Evolutionary conservation across 1,140 invertebrate genomes (phyloP).

Genomic region (Eupristina koningsbergeri): DNA sequence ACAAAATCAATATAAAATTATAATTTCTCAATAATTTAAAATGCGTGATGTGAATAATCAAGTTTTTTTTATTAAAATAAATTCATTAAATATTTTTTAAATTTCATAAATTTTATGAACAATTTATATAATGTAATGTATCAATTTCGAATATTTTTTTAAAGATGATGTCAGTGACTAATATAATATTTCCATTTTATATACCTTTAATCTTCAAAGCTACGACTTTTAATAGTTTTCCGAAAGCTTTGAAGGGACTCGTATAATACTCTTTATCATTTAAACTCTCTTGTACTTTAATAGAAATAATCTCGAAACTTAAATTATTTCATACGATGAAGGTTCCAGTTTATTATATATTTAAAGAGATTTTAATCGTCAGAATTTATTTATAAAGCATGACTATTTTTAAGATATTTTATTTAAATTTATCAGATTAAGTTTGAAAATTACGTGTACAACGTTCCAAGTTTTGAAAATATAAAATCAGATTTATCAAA

Average conservation of each 20-base stretch:
- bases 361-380: conserved; percentile 5
- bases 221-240: neutral
- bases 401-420: neutral
- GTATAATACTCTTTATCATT: conserved; percentile 8
- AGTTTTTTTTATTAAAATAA: neutral
- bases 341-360: neutral
- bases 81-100: neutral
- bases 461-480: neutral
- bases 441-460: neutral
- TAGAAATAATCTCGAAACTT: neutral
- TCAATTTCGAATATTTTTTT: neutral
- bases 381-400: conserved; percentile 10
- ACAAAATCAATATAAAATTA: neutral
- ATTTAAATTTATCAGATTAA: conserved; percentile 14
- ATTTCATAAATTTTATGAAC: neutral
- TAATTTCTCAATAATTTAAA: neutral
- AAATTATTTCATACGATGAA: neutral
- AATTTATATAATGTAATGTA: neutral
- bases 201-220: neutral
- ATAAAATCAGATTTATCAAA: neutral
- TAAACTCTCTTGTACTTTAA: conserved; percentile 2
- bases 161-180: neutral
- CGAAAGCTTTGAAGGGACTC: neutral
- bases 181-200: conserved; percentile 9
- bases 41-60: neutral